phyloP scores from a whole-genome alignment of 2,888 invertebrate genomes.

The Gryllus longicercus region DNA sequence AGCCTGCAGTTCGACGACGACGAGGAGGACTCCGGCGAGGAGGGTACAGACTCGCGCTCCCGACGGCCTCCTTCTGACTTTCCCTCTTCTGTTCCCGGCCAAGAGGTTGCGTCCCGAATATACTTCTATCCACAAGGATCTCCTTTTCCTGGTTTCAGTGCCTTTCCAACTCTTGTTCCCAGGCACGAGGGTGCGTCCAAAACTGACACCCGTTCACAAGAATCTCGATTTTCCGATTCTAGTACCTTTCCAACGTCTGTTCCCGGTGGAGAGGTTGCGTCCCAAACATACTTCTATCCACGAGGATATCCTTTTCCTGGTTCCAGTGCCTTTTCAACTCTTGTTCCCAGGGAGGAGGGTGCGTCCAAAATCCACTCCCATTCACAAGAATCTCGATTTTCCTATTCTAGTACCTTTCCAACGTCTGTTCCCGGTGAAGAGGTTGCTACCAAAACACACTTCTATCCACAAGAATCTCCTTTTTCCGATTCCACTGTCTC shows the following conservation, averaged over 20 bases:
- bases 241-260: background rate
- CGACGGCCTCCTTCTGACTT: background rate
- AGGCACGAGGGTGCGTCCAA: constrained; percentile 26
- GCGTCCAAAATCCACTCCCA: background rate
- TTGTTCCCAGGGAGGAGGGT: constrained; percentile 26
- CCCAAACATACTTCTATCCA: too few species aligned
- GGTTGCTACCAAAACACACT: too few species aligned
- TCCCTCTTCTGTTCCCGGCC: background rate
- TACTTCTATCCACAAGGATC: too few species aligned
- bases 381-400: background rate
- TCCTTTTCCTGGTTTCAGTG: too few species aligned
- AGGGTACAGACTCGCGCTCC: constrained; percentile 28
- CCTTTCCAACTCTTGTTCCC: background rate
- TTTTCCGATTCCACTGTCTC: too few species aligned
- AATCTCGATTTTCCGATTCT: background rate
- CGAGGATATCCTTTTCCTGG: too few species aligned
- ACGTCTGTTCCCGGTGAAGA: background rate
- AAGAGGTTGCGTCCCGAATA: too few species aligned
- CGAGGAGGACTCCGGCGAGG: constrained; percentile 25
- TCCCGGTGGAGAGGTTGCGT: background rate
- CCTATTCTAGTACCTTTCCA: background rate
- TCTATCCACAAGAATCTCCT: too few species aligned
- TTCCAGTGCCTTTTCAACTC: too few species aligned
- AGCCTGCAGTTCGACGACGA: constrained; percentile 51
- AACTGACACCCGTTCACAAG: background rate